Base-by-base conservation (phyloP, 2,797 vertebrate species). In the Oreochromis grahami region DNA sequence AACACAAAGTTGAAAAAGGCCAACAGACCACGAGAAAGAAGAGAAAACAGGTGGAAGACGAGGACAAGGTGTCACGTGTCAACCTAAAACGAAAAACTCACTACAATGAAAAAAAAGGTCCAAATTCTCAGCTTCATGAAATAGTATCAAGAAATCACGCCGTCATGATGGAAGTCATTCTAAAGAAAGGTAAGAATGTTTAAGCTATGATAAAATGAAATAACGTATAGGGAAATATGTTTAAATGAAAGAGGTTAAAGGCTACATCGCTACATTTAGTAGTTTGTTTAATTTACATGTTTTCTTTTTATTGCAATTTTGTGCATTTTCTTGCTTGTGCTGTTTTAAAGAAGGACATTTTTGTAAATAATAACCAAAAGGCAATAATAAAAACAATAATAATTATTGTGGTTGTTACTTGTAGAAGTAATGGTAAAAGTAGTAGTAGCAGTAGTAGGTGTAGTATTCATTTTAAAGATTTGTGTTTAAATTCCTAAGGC, bases 351-450 rank as follows among this genome's bases (percentile, higher is more conserved):
- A 29, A 56, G 0, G 13, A 15, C 1, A 56, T 15, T 56, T 29
- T 56, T 5, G 53, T 56, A 15, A 56, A 56, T 55, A 55, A 55
- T 56, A 56, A 56, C 24, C 53, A 29, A 56, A 56, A 56, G 53
- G 1, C 53, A 56, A 56, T 29, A 56, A 56, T 29, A 56, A 29
- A 29, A 56, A 8, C 13, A 26, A 29, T 29, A 26, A 55, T 55
- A 0, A 26, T 14, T 26, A 1, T 26, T 32, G 14, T 58, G 32
- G 26, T 58, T 58, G 55, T 58, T 58, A 17, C 15, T 58, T 58
- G 55, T 58, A 58, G 55, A 17, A 58, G 26, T 32, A 58, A 58
- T 32, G 14, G 26, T 6, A 26, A 32, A 58, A 58, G 26, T 8
- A 58, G 55, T 0, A 56, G 55, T 2, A 29, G 55, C 5, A 5